These are phyloP conservation scores for Pomatorhinus ruficollis DNA, from an alignment of 2,113 vertebrate genomes.

Conservation along the genomic window DNA sequence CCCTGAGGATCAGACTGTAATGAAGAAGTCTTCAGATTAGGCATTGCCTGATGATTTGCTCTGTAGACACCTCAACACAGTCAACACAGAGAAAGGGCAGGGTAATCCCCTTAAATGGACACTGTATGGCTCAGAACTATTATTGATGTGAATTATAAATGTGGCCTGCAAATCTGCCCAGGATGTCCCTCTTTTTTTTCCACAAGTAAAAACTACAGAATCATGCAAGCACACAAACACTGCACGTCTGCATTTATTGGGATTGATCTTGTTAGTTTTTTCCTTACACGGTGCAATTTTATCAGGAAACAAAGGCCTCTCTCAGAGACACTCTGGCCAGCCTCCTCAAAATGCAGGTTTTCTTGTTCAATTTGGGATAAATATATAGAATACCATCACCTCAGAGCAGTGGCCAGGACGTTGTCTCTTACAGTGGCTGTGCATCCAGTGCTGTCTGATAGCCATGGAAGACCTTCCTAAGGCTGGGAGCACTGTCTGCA, in stretches of 20 bases:
- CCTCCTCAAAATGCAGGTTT: neutral
- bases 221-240: neutral
- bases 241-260: neutral
- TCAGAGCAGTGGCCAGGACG: neutral
- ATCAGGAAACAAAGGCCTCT: neutral
- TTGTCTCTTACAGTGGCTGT: neutral
- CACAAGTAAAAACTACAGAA: neutral
- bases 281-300: neutral
- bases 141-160: neutral
- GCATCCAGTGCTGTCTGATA: neutral
- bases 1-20: neutral
- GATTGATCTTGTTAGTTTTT: neutral
- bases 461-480: neutral
- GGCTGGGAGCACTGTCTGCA: neutral
- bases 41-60: neutral
- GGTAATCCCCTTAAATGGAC: neutral
- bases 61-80: neutral
- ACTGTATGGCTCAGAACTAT: neutral
- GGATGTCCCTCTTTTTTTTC: neutral
- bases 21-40: neutral
- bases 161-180: neutral
- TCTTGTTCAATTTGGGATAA: neutral
- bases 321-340: neutral
- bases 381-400: neutral
- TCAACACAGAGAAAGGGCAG: neutral